phyloP scores from a whole-genome alignment of 2,113 vertebrate genomes.

The Microcebus jonahi region DNA sequence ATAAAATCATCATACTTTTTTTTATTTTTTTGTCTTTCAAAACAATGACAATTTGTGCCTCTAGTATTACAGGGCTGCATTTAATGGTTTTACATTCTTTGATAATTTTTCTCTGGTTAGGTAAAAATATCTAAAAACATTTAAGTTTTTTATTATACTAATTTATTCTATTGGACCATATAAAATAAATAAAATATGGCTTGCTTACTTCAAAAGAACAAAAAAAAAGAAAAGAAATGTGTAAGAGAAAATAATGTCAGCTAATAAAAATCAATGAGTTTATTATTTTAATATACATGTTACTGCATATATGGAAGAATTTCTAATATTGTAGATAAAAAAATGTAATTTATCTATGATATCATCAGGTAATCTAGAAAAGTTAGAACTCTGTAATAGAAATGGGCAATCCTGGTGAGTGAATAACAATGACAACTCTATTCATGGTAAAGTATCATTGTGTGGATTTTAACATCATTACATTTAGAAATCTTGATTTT shows the following conservation, averaged over 20 bases:
- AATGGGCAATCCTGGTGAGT: not conserved
- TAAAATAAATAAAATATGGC: not conserved
- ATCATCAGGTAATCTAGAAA: not conserved
- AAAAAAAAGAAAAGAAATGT: not conserved
- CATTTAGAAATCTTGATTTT: not conserved
- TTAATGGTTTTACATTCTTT: not conserved
- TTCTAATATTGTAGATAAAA: not conserved
- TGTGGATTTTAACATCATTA: not conserved
- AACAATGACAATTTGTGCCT: not conserved
- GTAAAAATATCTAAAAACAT: not conserved
- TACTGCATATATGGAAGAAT: not conserved
- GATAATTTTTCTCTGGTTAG: not conserved
- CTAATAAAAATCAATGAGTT: not conserved
- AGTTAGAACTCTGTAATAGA: not conserved
- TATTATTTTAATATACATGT: not conserved
- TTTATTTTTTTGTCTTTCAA: not conserved
- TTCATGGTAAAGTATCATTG: not conserved
- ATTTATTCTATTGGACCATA: not conserved
- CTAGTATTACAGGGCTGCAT: not conserved
- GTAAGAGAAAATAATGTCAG: not conserved
- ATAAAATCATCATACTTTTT: not conserved
- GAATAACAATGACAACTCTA: not conserved
- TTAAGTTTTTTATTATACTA: not conserved
- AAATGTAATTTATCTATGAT: not conserved
- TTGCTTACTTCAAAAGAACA: not conserved